Base-by-base conservation (phyloP, 2,797 vertebrate species). In the Spea hammondii region DNA sequence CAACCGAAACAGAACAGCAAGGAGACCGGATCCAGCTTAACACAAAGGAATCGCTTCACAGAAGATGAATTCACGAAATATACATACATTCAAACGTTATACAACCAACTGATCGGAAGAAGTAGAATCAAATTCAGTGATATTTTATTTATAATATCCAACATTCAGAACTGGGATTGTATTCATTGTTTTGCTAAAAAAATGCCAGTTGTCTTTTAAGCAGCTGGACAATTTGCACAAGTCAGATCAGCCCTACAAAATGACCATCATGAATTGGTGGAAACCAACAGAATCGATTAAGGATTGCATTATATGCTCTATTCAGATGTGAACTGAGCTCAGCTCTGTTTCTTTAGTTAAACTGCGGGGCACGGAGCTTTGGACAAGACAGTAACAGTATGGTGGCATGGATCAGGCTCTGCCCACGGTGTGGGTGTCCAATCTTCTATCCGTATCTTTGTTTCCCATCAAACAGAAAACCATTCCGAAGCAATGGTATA, bases 21-120 rank as follows among this genome's bases (percentile, higher is more conserved):
- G 70, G 57, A 72, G 46, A 17, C 54, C 60, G 46, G 13, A 60
- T 46, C 46, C 55, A 17, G 12, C 70, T 60, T 72, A 60, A 55
- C 70, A 48, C 55, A 60, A 60, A 46, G 46, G 59, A 8, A 57
- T 71, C 10, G 4, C 70, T 57, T 11, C 11, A 57, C 53, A 71
- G 45, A 71, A 32, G 13, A 57, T 44, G 54, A 32, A 32, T 32
- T 32, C 32, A 32, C 1, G 32, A 32, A 32, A 32, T 32, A 2
- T 32, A 32, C 32, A 32, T 32, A 32, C 32, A 32, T 32, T 32
- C 32, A 32, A 32, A 32, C 32, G 2, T 32, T 32, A 32, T 32
- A 32, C 32, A 32, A 32, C 32, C 32, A 32, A 32, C 3, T 32
- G 3, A 32, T 32, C 32, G 32, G 32, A 32, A 32, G 32, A 32